phyloP scores from a whole-genome alignment of 2,797 vertebrate species.

The Pangasius larnaudii region DNA sequence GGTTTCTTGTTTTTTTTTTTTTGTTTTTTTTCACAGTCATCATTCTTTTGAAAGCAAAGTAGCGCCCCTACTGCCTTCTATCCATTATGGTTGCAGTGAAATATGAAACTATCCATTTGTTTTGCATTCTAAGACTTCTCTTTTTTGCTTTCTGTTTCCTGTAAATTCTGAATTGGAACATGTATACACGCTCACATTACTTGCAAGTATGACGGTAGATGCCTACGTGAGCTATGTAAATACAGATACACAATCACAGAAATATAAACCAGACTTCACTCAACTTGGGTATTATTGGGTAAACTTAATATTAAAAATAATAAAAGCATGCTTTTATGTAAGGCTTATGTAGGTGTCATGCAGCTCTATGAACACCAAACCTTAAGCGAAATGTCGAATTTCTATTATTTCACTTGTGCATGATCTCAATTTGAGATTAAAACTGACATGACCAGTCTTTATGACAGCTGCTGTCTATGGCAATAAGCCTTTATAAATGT shows the following conservation, averaged over 20 bases:
- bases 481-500: too few relatives aligned
- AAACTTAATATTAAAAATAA: neutral
- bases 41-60: neutral
- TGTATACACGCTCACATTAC: neutral
- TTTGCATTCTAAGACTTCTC: neutral
- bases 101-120: neutral
- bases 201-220: neutral
- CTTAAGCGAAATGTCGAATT: neutral
- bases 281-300: neutral
- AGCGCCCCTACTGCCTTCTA: too few relatives aligned
- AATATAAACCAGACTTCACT: neutral
- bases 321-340: neutral
- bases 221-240: neutral
- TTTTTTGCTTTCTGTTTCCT: neutral
- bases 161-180: neutral
- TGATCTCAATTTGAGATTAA: neutral
- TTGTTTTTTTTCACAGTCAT: neutral
- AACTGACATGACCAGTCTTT: neutral
- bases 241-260: neutral
- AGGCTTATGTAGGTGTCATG: neutral
- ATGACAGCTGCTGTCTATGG: too few relatives aligned
- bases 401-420: neutral
- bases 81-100: neutral
- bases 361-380: neutral
- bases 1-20: neutral